Percentiles rank a stretch among this genome's conserved stretches.
These are phyloP conservation scores for Ceratina japonica DNA, from an alignment of 1,140 invertebrate species.

Conservation along the genomic window DNA sequence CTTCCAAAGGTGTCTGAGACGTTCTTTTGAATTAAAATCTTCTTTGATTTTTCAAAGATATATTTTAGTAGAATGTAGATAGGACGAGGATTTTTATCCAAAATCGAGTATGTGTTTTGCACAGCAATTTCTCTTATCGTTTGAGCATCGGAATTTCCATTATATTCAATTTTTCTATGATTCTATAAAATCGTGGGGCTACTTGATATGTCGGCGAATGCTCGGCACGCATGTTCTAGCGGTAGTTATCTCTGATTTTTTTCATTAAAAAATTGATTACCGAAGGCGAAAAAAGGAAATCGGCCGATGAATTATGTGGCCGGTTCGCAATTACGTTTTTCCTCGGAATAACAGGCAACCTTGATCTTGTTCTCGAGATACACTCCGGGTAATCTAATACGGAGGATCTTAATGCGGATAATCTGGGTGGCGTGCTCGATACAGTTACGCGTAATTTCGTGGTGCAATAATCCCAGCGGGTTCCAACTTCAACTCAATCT, in stretches of 20 bases:
- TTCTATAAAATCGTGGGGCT: too few relatives aligned
- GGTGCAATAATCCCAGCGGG: conserved; percentile 35
- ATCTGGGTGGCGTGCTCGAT: conserved; percentile 46
- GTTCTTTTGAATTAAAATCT: conserved; percentile 13
- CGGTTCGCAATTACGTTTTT: conserved; percentile 37
- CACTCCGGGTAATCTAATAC: conserved; percentile 49
- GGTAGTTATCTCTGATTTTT: neutral
- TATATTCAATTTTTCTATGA: too few relatives aligned
- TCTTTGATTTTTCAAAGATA: neutral
- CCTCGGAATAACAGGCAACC: conserved; percentile 39
- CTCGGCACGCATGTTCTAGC: too few relatives aligned
- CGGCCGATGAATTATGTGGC: conserved; percentile 34
- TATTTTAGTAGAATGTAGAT: too few relatives aligned
- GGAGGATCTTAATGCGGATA: conserved; percentile 49
- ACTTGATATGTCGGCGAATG: too few relatives aligned
- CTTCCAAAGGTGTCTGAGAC: conserved; percentile 25
- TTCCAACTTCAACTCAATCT: too few relatives aligned
- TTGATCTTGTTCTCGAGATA: conserved; percentile 53
- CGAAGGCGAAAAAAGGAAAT: neutral
- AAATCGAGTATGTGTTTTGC: too few relatives aligned
- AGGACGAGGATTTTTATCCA: too few relatives aligned
- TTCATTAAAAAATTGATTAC: neutral
- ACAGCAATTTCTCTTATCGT: too few relatives aligned
- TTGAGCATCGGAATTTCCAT: too few relatives aligned
- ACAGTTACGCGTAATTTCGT: conserved; percentile 52